These are phyloP conservation scores for Gymnogyps californianus DNA, from an alignment of 2,113 vertebrate genomes.

Conservation along the genomic window DNA sequence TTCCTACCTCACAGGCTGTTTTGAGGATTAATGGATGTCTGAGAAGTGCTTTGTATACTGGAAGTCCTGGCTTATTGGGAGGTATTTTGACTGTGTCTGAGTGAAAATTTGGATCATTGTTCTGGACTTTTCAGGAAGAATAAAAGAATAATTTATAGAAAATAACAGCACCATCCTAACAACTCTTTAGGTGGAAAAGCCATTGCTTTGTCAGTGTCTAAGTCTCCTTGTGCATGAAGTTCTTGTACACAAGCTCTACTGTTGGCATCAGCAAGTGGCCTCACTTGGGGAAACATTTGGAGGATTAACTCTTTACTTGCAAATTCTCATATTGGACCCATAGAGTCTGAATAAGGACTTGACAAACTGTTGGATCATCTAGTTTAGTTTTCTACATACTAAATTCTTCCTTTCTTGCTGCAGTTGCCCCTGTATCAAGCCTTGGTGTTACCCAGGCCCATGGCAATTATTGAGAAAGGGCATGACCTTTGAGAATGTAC, in stretches of 20 bases:
- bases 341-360: background rate
- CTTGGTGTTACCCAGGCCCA: background rate
- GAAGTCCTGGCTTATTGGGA: conserved; percentile 24
- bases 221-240: background rate
- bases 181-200: background rate
- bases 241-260: background rate
- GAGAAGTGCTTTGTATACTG: conserved; percentile 52
- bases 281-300: background rate
- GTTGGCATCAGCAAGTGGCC: background rate
- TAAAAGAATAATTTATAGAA: background rate
- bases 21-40: conserved; percentile 61
- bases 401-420: background rate
- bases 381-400: background rate
- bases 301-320: background rate
- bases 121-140: background rate
- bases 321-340: background rate
- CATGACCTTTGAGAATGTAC: background rate
- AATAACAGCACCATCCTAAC: background rate
- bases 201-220: background rate
- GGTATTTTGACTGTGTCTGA: conserved; percentile 7
- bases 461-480: background rate
- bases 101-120: background rate
- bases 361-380: background rate
- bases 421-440: background rate
- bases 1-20: conserved; percentile 60